A percentile compares a stretch with the other conserved stretches of the same genome.
Evolutionary conservation across 23 tunicate genomes (phyloP).

Genomic region (Trididemnum nubilum): DNA sequence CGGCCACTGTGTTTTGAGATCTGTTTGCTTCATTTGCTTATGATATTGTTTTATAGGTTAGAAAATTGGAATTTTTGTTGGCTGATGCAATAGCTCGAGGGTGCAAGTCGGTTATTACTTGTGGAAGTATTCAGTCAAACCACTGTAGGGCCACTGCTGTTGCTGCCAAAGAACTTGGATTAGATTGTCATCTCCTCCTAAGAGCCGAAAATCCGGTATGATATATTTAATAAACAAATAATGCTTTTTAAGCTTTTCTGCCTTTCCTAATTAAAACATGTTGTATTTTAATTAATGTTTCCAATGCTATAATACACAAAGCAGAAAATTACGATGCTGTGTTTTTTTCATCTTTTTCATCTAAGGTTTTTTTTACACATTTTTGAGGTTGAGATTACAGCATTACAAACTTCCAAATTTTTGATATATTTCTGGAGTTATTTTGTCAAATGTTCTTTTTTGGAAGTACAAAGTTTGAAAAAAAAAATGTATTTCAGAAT

Average conservation of each 20-base stretch:
- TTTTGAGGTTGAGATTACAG: no score
- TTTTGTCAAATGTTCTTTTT: background rate
- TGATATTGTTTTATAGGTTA: constrained; percentile 29
- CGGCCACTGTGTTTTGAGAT: no score
- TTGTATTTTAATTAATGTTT: no score
- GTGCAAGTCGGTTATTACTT: constrained; percentile 66
- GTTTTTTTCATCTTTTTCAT: no score
- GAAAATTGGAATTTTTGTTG: constrained; percentile 86
- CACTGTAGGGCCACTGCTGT: constrained; percentile 96
- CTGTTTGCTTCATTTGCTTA: no score
- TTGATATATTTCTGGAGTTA: no score
- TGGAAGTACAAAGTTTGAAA: background rate
- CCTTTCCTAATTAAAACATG: no score
- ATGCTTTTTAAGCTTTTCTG: background rate
- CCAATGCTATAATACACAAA: no score
- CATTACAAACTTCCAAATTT: no score
- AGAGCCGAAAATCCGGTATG: constrained; percentile 37
- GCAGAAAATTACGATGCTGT: no score
- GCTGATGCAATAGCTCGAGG: constrained; percentile 74
- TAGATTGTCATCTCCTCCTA: constrained; percentile 77
- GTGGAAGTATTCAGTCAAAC: constrained; percentile 82
- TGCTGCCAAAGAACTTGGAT: constrained; percentile 72
- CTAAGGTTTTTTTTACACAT: no score
- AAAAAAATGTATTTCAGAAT: background rate
- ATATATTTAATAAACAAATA: background rate